A percentile compares a stretch with the other conserved stretches of the same genome.
These are phyloP conservation scores for Dioctria linearis DNA, from an alignment of 2,888 invertebrate genomes.

Conservation along the genomic window DNA sequence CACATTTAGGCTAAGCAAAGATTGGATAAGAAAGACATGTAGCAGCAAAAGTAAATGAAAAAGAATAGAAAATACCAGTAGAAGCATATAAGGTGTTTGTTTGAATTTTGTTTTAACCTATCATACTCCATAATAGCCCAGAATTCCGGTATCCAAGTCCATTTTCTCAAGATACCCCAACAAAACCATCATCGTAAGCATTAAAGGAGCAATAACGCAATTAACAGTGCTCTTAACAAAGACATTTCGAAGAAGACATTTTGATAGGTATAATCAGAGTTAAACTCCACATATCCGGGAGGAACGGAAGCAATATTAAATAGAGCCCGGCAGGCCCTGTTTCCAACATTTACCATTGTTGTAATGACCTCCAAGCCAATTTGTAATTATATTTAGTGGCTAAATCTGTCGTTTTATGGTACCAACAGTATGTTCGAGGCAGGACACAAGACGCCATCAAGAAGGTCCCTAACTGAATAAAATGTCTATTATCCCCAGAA, in stretches of 20 bases:
- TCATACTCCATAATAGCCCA: background rate
- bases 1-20: constrained; percentile 10
- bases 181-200: background rate
- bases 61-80: background rate
- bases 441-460: background rate
- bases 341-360: background rate
- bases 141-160: background rate
- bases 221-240: constrained; percentile 31
- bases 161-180: background rate
- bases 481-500: constrained; percentile 10
- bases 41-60: background rate
- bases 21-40: constrained; percentile 23
- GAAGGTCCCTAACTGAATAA: constrained; percentile 10
- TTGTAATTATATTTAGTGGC: constrained; percentile 40
- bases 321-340: background rate
- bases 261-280: background rate
- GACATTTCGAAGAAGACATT: constrained; percentile 16
- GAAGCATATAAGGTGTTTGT: background rate
- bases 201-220: background rate
- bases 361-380: constrained; percentile 29
- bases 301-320: background rate
- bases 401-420: constrained; percentile 25
- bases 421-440: constrained; percentile 5
- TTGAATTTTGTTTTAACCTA: too few relatives aligned
- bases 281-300: background rate